Evolutionary conservation across 1,140 invertebrate genomes (phyloP).

Genomic region (Bombus confusus): DNA sequence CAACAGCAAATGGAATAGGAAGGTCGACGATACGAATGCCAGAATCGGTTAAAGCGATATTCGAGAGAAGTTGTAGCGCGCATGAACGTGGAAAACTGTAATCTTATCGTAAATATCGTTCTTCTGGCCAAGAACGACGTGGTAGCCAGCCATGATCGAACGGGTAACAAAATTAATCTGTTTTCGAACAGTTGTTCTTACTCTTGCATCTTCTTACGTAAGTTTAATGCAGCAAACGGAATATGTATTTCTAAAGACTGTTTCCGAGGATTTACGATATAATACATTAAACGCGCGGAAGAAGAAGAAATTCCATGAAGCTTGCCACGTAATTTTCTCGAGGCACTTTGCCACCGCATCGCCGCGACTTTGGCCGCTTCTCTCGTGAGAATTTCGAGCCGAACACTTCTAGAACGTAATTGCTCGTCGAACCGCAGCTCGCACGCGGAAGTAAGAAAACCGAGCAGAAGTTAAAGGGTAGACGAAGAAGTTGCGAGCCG

Average conservation of each 20-base stretch:
- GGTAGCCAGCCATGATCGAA: no score
- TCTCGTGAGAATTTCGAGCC: conserved; percentile 28
- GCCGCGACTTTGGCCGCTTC: conserved; percentile 20
- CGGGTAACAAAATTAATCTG: background rate
- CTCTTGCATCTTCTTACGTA: background rate
- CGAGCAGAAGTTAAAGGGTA: conserved; percentile 52
- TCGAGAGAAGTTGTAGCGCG: no score
- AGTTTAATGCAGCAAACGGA: background rate
- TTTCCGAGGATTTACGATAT: background rate
- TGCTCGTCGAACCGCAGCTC: conserved; percentile 62
- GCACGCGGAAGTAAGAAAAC: conserved; percentile 68
- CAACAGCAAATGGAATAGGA: no score
- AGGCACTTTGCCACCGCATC: conserved; percentile 24
- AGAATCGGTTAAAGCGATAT: no score
- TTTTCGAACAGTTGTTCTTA: background rate
- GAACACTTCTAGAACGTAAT: conserved; percentile 48
- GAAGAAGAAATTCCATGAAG: conserved; percentile 3
- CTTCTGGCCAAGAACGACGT: no score
- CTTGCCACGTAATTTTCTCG: conserved; percentile 31
- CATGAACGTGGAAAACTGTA: no score
- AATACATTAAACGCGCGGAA: background rate
- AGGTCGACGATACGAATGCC: no score
- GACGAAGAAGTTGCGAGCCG: conserved; percentile 45
- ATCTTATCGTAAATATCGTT: no score
- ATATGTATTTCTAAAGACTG: background rate